phyloP scores from a whole-genome alignment of 1,140 invertebrate species.

The Telenomus remus region DNA sequence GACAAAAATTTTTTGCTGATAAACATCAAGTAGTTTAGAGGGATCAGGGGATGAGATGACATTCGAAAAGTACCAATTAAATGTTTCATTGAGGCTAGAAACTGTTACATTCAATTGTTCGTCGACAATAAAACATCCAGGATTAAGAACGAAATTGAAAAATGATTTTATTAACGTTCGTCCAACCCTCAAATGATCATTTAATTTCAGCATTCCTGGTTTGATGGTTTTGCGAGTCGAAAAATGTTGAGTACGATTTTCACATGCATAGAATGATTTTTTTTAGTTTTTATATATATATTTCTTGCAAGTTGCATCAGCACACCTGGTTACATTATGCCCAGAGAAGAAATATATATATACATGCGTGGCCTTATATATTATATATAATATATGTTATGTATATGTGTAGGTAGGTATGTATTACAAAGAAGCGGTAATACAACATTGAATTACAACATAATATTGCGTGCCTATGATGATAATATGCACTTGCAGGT shows the following conservation, averaged over 20 bases:
- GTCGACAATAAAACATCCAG: background rate
- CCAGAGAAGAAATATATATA: slow-evolving; percentile 44
- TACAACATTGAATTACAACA: slow-evolving; percentile 66
- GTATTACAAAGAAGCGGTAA: slow-evolving; percentile 68
- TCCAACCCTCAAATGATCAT: slow-evolving; percentile 4
- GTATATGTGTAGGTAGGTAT: slow-evolving; percentile 35
- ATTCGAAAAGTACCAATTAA: slow-evolving; percentile 3
- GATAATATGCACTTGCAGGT: slow-evolving; percentile 48
- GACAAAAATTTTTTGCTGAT: no score
- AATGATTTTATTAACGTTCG: background rate
- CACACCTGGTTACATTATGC: slow-evolving; percentile 25
- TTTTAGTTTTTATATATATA: slow-evolving; percentile 39
- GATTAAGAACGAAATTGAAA: background rate
- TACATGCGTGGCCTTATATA: slow-evolving; percentile 21
- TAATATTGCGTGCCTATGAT: slow-evolving; percentile 61
- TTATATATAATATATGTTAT: slow-evolving; percentile 38
- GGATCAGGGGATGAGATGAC: background rate
- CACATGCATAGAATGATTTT: slow-evolving; percentile 30
- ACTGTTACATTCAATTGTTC: no score
- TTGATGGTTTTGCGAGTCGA: slow-evolving; percentile 3
- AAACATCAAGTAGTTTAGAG: background rate
- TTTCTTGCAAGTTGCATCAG: slow-evolving; percentile 20
- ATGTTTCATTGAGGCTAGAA: background rate
- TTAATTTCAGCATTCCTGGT: slow-evolving; percentile 1
- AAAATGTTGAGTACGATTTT: slow-evolving; percentile 12